Conservation (phyloP, 2,888 invertebrate genomes). For the Mythimna pallens region DNA sequence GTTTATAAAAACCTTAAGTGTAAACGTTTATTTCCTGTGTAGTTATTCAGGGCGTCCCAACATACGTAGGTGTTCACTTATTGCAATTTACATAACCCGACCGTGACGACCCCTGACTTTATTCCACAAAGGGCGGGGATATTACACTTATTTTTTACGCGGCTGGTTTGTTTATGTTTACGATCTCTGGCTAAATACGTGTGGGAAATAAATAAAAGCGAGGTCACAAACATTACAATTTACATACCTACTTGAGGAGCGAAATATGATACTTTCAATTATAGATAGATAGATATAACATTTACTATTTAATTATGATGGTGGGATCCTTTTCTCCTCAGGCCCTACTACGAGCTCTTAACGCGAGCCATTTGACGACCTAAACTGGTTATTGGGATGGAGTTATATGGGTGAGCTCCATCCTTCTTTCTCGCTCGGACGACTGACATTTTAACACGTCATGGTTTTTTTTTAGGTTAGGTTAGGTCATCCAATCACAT, state of each 20-base stretch:
- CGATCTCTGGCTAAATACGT: constrained; percentile 34
- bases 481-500: too few relatives aligned
- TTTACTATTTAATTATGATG: not conserved
- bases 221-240: constrained; percentile 18
- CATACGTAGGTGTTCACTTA: constrained; percentile 38
- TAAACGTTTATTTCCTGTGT: constrained; percentile 42
- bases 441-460: too few relatives aligned
- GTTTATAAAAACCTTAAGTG: constrained; percentile 4
- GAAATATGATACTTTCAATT: not conserved
- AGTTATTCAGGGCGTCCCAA: constrained; percentile 27
- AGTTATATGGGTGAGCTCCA: too few relatives aligned
- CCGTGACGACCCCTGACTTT: constrained; percentile 43
- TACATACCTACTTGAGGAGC: not conserved
- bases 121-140: constrained; percentile 17
- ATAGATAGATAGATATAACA: not conserved
- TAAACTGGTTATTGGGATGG: too few relatives aligned
- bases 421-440: too few relatives aligned
- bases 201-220: constrained; percentile 38
- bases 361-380: too few relatives aligned
- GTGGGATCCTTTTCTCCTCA: not conserved
- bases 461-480: too few relatives aligned
- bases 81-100: constrained; percentile 52
- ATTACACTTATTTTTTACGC: constrained; percentile 57
- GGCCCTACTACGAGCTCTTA: too few relatives aligned
- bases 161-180: constrained; percentile 54